Evolutionary conservation across 1,140 invertebrate species (phyloP), one percentile per base, ranked within the genome.

Genomic region (Euwallacea fornicatus): DNA sequence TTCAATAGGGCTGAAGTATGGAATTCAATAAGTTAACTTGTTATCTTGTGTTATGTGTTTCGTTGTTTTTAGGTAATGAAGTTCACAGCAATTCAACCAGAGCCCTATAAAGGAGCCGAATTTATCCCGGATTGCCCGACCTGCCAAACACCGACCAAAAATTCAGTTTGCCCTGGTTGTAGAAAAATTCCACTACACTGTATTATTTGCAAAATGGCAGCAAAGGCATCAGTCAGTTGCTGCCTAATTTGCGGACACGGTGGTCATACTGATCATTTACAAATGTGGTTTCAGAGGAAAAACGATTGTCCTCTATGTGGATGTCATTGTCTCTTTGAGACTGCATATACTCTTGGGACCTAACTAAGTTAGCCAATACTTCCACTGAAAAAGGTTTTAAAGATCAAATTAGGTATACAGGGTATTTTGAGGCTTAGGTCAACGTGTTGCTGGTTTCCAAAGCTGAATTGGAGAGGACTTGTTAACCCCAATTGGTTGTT

Each of bases 171-270:
- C 71, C 70, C 10, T n/a, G 75, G 54, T 43, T 82, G 81, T 60
- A 79, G 77, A 71, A 76, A 75, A 60, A 66, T 79, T 13, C 71
- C 77, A 2, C 74, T 78, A 10, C 78, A 88, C 73, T 97, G 96
- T 83, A 85, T 89, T 6, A 88, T 97, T 63, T 98, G 95, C 82
- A 90, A 91, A 75, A 85, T 93, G 67, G 90, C 93, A 11, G 94
- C 97, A 6, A 88, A 88, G 85, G 95, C 95, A 84, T 86, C 88
- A 0, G 88, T 91, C 11, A 92, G 90, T 77, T 90, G 91, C 73
- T 97, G 95, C 79, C 81, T 93, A 41, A 84, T 89, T 33, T 97
- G 95, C 83, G 93, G 94, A 1, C 96, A 98, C 83, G 95, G 94
- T 44, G 95, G 95, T 7, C 96, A 98, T 80, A 89, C 90, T 4